Evolutionary conservation across 2,797 vertebrate genomes (phyloP).

Genomic region (Melopsittacus undulatus): DNA sequence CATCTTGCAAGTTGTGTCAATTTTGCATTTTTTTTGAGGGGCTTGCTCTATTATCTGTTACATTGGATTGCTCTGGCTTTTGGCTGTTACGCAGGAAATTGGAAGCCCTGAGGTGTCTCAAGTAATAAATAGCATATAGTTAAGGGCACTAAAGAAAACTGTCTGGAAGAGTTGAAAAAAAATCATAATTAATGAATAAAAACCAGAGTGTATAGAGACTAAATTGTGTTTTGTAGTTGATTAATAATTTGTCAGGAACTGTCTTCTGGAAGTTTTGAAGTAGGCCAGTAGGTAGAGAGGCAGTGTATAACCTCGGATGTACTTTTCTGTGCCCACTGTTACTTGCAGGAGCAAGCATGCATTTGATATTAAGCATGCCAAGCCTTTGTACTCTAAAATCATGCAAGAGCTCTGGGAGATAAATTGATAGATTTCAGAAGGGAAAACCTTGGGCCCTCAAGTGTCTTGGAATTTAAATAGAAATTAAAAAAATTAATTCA

Average conservation of each 20-base stretch:
- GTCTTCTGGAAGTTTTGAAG: background rate
- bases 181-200: background rate
- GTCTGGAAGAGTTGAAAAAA: background rate
- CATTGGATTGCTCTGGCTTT: background rate
- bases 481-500: background rate
- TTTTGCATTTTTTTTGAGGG: background rate
- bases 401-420: background rate
- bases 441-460: background rate
- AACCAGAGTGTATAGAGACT: background rate
- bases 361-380: background rate
- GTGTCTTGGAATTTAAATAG: background rate
- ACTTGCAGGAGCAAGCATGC: background rate
- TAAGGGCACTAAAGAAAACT: background rate
- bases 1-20: background rate
- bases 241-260: background rate
- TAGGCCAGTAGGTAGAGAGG: background rate
- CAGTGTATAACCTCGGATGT: background rate
- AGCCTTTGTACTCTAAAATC: background rate
- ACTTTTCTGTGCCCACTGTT: background rate
- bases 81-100: background rate
- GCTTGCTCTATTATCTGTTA: background rate
- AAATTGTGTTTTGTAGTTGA: background rate
- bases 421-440: background rate
- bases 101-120: background rate
- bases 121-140: background rate